Conservation (phyloP, 2,888 invertebrate species). For the Cephonodes hylas region DNA sequence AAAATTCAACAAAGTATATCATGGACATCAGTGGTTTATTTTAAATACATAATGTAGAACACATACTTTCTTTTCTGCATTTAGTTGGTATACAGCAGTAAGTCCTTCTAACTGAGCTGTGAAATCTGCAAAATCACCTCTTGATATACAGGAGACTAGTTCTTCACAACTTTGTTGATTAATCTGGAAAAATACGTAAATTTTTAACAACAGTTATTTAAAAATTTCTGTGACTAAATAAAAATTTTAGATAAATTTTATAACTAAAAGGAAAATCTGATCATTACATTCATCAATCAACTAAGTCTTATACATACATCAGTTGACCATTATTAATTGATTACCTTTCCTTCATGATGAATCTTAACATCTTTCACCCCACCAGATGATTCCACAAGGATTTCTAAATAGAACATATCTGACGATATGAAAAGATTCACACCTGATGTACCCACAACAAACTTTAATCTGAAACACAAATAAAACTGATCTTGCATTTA, state of each 20-base stretch:
- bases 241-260: no score
- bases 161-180: constrained; percentile 94
- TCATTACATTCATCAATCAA: no score
- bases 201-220: neutral
- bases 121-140: constrained; percentile 95
- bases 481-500: neutral
- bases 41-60: no score
- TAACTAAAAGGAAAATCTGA: no score
- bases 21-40: no score
- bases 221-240: neutral
- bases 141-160: constrained; percentile 89
- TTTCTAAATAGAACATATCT: constrained; percentile 98
- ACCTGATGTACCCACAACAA: constrained; percentile 90
- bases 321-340: neutral
- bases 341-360: constrained; percentile 93
- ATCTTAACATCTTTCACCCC: constrained; percentile 93
- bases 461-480: constrained; percentile 85
- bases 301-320: neutral
- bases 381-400: constrained; percentile 91
- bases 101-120: constrained; percentile 95
- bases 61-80: constrained; percentile 92
- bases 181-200: constrained; percentile 50
- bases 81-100: constrained; percentile 94
- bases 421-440: constrained; percentile 94
- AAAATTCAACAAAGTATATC: no score